Evolutionary conservation across 2,797 vertebrate genomes (phyloP).

Genomic region (Sebastes jordani): DNA sequence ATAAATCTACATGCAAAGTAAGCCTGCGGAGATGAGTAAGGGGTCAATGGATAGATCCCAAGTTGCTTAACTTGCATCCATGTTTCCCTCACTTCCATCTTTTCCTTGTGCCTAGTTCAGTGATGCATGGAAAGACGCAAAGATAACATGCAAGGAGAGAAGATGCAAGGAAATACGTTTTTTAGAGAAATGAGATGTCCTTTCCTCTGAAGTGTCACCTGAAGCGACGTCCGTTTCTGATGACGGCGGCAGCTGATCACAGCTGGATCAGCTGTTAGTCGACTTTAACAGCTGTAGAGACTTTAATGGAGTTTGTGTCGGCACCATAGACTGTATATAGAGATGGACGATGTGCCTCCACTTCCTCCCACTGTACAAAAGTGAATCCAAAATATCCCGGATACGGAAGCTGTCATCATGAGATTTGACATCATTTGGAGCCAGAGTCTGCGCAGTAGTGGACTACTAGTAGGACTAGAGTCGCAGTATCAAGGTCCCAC

Average conservation of each 20-base stretch:
- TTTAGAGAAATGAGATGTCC: neutral
- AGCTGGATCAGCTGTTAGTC: neutral
- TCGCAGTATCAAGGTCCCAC: no score
- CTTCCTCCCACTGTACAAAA: no score
- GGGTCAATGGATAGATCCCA: slow-evolving; percentile 35
- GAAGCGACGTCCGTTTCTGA: neutral
- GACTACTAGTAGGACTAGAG: no score
- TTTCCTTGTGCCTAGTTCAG: no score
- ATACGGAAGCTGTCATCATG: accelerated
- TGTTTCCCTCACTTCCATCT: neutral
- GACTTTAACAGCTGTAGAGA: neutral
- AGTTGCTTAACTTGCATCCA: neutral
- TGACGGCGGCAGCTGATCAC: neutral
- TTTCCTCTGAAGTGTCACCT: neutral
- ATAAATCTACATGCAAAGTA: slow-evolving; percentile 40
- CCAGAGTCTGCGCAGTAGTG: no score
- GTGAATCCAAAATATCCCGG: no score
- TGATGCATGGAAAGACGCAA: neutral
- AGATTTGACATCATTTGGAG: no score
- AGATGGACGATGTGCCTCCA: no score
- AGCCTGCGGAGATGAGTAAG: slow-evolving; percentile 36
- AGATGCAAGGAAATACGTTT: neutral
- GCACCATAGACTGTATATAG: neutral
- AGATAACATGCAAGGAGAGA: neutral
- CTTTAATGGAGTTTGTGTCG: neutral